Evolutionary conservation across 1,140 invertebrate genomes (phyloP), one percentile per base, ranked within the genome.

Genomic region (Nilaparvata lugens): DNA sequence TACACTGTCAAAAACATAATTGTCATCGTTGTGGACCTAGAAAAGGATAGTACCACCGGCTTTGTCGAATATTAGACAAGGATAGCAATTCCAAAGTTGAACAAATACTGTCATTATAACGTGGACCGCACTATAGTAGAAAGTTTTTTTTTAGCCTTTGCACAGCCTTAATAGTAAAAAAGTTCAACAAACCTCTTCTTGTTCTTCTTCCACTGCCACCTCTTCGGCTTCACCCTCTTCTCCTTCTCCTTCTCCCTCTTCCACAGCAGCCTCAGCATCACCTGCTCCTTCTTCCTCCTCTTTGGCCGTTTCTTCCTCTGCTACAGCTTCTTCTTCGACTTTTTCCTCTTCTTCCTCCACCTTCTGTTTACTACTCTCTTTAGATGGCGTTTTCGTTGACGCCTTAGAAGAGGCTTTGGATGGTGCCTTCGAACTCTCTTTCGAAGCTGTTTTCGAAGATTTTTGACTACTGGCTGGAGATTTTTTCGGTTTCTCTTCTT

Each of bases 331-430:
- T 54, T 54, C 6, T 54, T 54, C 13, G 4, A 28, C 23, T 28
- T 54, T 28, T 28, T 54, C 52, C 25, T 54, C 52, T 25, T 54
- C 52, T 28, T 48, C 45, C 18, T 54, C 52, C 3, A 28, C 23
- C 25, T 54, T 16, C 13, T 54, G 4, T 28, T 28, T 38, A 11
- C 19, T 21, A 6, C n/a, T 21, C 16, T 38, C 16, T 54, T 54
- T 54, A 25, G 24, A 28, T 4, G 21, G 14, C n/a, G 21, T 54
- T 28, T 54, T 54, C 5, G n/a, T 38, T 2, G 16, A 18, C 14
- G 19, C 52, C 23, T 25, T 25, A n/a, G 28, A 53, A 4, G 52
- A 53, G 23, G 21, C 14, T 23, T 53, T 53, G 3, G 52, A 53
- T 4, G 52, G 31, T 24, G 7, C n/a, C 9, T 28, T 28, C 7